Conservation (phyloP, 1,140 invertebrate genomes). For the Cecropterus lyciades region DNA sequence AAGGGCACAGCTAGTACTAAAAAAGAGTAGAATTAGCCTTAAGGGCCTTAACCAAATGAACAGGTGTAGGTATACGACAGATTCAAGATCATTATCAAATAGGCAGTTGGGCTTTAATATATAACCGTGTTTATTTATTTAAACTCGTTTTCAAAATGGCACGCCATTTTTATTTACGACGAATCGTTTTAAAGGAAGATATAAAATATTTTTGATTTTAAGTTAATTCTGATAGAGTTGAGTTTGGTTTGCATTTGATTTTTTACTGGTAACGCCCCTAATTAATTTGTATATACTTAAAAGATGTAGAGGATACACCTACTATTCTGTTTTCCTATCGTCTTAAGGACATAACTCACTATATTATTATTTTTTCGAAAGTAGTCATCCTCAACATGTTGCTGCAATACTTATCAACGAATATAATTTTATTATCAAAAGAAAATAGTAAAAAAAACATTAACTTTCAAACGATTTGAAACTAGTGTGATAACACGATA, state of each 20-base stretch:
- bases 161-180: constrained; percentile 22
- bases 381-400: too few species aligned
- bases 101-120: constrained; percentile 22
- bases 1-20: too few species aligned
- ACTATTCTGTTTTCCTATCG: too few species aligned
- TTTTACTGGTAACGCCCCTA: constrained; percentile 2
- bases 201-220: constrained; percentile 6
- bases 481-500: too few species aligned
- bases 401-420: too few species aligned
- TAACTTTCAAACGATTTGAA: too few species aligned
- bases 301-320: too few species aligned
- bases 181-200: neutral
- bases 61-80: constrained; percentile 9
- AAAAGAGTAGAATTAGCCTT: constrained; percentile 11
- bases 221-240: neutral
- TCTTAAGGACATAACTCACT: too few species aligned
- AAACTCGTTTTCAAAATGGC: constrained; percentile 18
- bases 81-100: constrained; percentile 28
- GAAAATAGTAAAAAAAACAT: too few species aligned
- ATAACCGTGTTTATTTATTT: constrained; percentile 27
- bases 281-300: too few species aligned
- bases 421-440: too few species aligned
- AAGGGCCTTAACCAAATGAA: constrained; percentile 1
- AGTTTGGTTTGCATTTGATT: neutral
- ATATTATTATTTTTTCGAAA: too few species aligned